Evolutionary conservation across 2,797 vertebrate genomes (phyloP).

Genomic region (Saxicola maurus): DNA sequence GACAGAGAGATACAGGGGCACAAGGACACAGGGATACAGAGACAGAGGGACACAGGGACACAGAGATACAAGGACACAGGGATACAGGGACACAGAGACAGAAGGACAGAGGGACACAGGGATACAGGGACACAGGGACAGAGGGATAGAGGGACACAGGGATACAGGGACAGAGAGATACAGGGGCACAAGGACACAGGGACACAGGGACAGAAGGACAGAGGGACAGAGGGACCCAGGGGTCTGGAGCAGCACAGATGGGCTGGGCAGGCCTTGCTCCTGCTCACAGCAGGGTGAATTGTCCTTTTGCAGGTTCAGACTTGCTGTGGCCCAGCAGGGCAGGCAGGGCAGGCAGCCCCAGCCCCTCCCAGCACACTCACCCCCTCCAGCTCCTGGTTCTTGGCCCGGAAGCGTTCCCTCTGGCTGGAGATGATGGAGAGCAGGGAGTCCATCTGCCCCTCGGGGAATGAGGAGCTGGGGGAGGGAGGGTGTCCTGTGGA

Average conservation of each 20-base stretch:
- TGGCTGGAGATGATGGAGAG: slow-evolving; percentile 98
- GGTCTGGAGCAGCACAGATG: fast-evolving
- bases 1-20: no score
- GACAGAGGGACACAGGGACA: no score
- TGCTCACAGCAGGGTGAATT: neutral
- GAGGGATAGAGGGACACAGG: no score
- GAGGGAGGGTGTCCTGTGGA: slow-evolving; percentile 47
- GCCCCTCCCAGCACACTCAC: slow-evolving; percentile 59
- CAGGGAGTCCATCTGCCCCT: slow-evolving; percentile 92
- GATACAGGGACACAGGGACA: no score
- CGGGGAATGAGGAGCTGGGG: slow-evolving; percentile 75
- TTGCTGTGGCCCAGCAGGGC: neutral
- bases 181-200: no score
- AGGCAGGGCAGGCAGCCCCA: neutral
- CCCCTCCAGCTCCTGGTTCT: slow-evolving; percentile 93
- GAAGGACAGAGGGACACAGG: no score
- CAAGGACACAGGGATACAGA: no score
- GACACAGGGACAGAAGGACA: no score
- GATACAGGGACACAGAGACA: no score
- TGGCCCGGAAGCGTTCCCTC: slow-evolving; percentile 89
- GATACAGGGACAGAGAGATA: no score
- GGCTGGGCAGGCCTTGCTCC: neutral
- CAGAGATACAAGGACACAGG: no score
- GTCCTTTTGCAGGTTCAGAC: neutral
- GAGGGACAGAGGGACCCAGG: no score